These are phyloP conservation scores for Hippocampus kuda DNA, from an alignment of 2,797 vertebrate species.

Conservation along the genomic window DNA sequence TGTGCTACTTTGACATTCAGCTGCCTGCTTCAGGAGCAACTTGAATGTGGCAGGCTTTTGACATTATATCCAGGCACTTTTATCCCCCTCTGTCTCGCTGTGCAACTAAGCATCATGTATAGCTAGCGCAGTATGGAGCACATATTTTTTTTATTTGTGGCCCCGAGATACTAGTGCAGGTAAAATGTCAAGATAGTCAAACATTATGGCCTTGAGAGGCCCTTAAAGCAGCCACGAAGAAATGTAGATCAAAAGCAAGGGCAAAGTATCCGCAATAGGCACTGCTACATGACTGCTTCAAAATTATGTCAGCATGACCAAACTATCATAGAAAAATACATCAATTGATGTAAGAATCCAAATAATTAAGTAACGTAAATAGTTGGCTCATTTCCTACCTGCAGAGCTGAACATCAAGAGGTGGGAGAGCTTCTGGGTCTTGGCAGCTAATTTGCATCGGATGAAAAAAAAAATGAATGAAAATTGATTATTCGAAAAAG, in stretches of 20 bases:
- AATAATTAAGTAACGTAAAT: not conserved
- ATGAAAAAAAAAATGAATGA: not conserved
- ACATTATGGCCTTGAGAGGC: not conserved
- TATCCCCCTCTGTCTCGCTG: not conserved
- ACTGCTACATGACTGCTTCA: not conserved
- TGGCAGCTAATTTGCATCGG: not conserved
- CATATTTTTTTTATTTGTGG: not conserved
- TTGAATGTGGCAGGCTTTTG: not conserved
- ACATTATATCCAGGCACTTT: too few species aligned
- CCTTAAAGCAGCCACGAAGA: not conserved
- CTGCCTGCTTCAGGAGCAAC: not conserved
- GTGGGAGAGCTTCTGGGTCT: not conserved
- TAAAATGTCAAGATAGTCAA: not conserved
- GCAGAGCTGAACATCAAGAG: conserved; percentile 1
- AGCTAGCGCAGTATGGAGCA: not conserved
- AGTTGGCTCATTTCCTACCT: not conserved
- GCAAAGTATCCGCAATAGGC: not conserved
- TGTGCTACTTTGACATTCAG: not conserved
- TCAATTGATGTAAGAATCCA: not conserved
- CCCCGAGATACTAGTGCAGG: not conserved
- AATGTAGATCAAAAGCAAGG: not conserved
- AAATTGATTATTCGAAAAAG: not conserved
- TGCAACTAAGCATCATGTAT: not conserved
- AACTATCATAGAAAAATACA: not conserved
- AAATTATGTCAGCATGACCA: not conserved